Evolutionary conservation across 2,888 invertebrate genomes (phyloP).

Genomic region (Ophioninae sp.): DNA sequence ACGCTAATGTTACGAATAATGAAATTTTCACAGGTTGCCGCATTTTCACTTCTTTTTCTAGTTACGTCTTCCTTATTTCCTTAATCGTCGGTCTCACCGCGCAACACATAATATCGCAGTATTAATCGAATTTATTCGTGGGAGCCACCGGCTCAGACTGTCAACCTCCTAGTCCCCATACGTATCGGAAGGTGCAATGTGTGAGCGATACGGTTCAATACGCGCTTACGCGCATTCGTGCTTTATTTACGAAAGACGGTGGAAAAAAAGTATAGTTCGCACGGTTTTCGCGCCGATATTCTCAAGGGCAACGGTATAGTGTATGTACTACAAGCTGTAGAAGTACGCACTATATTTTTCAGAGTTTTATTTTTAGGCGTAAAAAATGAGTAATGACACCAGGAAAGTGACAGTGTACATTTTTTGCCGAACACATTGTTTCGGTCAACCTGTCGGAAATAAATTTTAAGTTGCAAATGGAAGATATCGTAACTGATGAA

Average conservation of each 20-base stretch:
- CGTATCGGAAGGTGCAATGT: neutral
- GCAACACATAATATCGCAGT: slow-evolving; percentile 30
- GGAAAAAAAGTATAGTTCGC: neutral
- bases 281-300: neutral
- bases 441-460: no score
- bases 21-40: slow-evolving; percentile 21
- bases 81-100: neutral
- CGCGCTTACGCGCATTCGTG: neutral
- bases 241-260: slow-evolving; percentile 8
- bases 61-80: slow-evolving; percentile 30
- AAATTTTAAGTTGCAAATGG: no score
- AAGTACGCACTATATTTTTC: no score
- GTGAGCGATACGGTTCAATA: neutral
- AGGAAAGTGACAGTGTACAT: no score
- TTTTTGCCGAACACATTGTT: no score
- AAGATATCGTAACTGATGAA: no score
- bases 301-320: neutral
- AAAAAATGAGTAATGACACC: no score
- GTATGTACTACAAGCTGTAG: no score
- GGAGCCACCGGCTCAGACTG: neutral
- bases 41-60: slow-evolving; percentile 14
- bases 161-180: neutral
- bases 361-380: no score
- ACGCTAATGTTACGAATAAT: slow-evolving; percentile 24
- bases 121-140: neutral